Percentiles rank a stretch among this genome's conserved stretches.
phyloP scores from a whole-genome alignment of 2,888 invertebrate genomes.

The Atethmia centrago region DNA sequence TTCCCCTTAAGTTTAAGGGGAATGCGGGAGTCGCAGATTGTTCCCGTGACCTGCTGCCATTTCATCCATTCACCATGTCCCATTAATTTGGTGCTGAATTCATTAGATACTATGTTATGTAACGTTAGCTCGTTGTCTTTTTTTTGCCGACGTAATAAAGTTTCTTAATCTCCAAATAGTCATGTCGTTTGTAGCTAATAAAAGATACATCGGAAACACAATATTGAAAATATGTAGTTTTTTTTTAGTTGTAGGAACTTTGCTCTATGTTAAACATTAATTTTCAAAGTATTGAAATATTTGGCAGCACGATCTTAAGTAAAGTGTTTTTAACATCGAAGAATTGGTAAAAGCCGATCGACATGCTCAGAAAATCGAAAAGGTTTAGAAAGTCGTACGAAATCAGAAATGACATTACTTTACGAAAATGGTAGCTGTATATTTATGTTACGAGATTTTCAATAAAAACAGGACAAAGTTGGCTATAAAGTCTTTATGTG shows the following conservation, averaged over 20 bases:
- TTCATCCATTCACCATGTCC: too few relatives aligned
- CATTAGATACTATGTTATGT: background rate
- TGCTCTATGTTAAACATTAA: too few relatives aligned
- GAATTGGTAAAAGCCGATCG: slow-evolving; percentile 19
- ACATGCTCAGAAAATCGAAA: slow-evolving; percentile 25
- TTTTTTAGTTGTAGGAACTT: too few relatives aligned
- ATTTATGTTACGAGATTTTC: slow-evolving; percentile 12
- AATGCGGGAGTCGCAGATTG: too few relatives aligned
- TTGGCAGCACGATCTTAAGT: background rate
- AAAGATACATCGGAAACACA: background rate
- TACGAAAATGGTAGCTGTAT: slow-evolving; percentile 26
- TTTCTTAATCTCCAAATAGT: background rate
- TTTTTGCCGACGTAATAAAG: background rate
- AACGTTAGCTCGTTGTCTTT: background rate
- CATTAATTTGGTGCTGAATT: slow-evolving; percentile 5
- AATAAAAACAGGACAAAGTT: slow-evolving; percentile 3
- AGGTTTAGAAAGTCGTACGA: slow-evolving; percentile 33
- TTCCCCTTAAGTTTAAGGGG: too few relatives aligned
- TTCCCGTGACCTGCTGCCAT: too few relatives aligned
- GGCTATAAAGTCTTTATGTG: background rate
- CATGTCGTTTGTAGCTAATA: background rate
- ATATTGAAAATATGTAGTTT: background rate
- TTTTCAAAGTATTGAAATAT: background rate
- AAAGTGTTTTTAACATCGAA: slow-evolving; percentile 27
- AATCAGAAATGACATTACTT: slow-evolving; percentile 20